Base-by-base conservation (phyloP, 2,113 vertebrate species). In the Colinus virginianus region DNA sequence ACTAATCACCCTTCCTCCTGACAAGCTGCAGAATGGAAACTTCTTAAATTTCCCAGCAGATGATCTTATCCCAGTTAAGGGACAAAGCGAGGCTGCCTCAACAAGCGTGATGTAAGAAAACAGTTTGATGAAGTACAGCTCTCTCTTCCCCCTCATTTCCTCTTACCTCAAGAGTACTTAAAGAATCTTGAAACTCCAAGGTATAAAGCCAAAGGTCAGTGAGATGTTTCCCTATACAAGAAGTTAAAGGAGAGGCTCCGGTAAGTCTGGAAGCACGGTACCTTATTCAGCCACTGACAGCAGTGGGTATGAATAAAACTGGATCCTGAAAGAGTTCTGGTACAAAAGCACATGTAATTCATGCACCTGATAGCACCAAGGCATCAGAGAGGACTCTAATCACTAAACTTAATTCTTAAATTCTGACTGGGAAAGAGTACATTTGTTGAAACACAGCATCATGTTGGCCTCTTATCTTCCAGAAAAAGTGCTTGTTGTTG, bases 231-330 rank as follows among this genome's bases (percentile, higher is more conserved):
- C 91, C 95, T 96, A 96, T 91, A 96, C 96, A 91, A 94, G 96
- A 96, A 96, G 95, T 97, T 96, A 95, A 87, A 96, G 86, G 90
- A 89, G 92, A 96, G 91, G 96, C 95, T 96, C 95, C 78, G 94
- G 84, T 96, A 93, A 96, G 93, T 95, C 94, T 71, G 94, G 94
- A 90, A 96, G 91, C 76, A 95, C 56, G 87, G 89, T n/a, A 94
- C 43, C 95, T 92, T 59, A 38, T 84, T 92, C 75, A 93, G 89
- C 77, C 94, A 91, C 95, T 96, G 94, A 95, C 87, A 94, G 96
- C 93, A 92, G 82, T 70, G 94, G 94, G 89, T 92, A 89, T 93
- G 91, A 94, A 95, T 64, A 95, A 58, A 90, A 93, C 76, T 0
- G 45, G 92, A 67, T 79, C 55, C 92, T 80, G 89, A 62, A 32